Evolutionary conservation across 2,888 invertebrate genomes (phyloP).

Genomic region (Myopa tessellatipennis): DNA sequence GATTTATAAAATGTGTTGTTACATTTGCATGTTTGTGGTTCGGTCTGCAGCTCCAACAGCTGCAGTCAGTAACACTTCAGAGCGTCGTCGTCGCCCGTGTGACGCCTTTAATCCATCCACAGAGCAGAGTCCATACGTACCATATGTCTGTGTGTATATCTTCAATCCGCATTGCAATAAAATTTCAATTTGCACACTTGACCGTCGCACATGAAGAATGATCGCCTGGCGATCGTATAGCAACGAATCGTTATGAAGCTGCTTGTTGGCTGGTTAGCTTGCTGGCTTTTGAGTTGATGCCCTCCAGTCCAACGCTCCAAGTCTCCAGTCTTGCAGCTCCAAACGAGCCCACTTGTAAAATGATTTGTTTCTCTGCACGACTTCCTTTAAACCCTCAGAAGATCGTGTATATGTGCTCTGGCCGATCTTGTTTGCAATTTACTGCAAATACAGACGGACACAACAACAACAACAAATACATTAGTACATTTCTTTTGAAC

Average conservation of each 20-base stretch:
- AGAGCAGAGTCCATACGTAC: background rate
- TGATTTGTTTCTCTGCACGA: constrained; percentile 29
- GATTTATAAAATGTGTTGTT: constrained; percentile 45
- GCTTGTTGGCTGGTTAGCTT: background rate
- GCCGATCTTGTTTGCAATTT: constrained; percentile 48
- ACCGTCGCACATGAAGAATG: constrained; percentile 43
- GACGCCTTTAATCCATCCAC: background rate
- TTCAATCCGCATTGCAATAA: constrained; percentile 48
- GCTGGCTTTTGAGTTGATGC: constrained; percentile 17
- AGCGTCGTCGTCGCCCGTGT: background rate
- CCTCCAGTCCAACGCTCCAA: too few species aligned
- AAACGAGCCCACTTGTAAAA: constrained; percentile 43
- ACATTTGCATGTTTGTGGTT: constrained; percentile 33
- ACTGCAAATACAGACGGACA: constrained; percentile 47
- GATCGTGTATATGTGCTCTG: constrained; percentile 23
- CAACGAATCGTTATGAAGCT: background rate
- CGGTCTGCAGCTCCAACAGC: background rate
- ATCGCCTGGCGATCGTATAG: constrained; percentile 15
- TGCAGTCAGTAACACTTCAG: constrained; percentile 9
- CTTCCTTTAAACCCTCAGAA: background rate
- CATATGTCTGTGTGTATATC: background rate
- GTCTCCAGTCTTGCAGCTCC: background rate
- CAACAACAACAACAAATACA: constrained; percentile 7
- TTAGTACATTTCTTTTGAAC: background rate
- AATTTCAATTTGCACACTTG: constrained; percentile 58